Base-by-base conservation (phyloP, 2,888 invertebrate genomes). In the Cantharis rufa region DNA sequence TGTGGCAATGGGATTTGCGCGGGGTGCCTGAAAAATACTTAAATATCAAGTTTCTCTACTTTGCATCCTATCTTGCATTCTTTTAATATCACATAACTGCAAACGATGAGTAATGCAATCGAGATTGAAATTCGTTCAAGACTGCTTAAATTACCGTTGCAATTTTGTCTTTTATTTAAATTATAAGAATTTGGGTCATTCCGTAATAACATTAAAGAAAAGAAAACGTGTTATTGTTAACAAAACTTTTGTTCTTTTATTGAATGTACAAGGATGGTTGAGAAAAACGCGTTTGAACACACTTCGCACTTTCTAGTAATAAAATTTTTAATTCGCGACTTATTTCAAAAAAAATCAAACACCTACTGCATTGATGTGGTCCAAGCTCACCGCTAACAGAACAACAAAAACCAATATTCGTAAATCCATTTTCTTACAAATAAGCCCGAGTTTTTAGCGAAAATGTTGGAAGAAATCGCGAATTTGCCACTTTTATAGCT, bases 381-480 rank as follows among this genome's bases (percentile, higher is more conserved):
- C 21, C 72, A 75, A 64, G n/a, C 62, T 28, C 16, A 64, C 63
- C 15, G 32, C 61, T 24, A 70, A 66, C 28, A 74, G 13, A 32
- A 24, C 77, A 79, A 71, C 76, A 75, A 80, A 79, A 78, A 69
- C 72, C 48, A 70, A 15, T 27, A 72, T 16, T 7, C 32, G 28
- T 3, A 63, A 21, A 68, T 27, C 62, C 75, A 75, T 75, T 70
- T 74, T 69, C 24, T 13, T 21, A 2, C 10, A 21, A 1, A 28
- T 5, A 15, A 72, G 64, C 66, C 66, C 24, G 21, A 69, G 15
- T 28, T 66, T 72, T 24, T 4, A n/a, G 10, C 16, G n/a, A 63
- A 21, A 68, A 75, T 71, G 62, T 68, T 72, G 24, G 48, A 48
- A 48, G 7, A 7, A 7, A 48, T 48, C 48, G 63, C 32, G 10